Base-by-base conservation (phyloP, 2,113 vertebrate species). In the Lycocorax pyrrhopterus region DNA sequence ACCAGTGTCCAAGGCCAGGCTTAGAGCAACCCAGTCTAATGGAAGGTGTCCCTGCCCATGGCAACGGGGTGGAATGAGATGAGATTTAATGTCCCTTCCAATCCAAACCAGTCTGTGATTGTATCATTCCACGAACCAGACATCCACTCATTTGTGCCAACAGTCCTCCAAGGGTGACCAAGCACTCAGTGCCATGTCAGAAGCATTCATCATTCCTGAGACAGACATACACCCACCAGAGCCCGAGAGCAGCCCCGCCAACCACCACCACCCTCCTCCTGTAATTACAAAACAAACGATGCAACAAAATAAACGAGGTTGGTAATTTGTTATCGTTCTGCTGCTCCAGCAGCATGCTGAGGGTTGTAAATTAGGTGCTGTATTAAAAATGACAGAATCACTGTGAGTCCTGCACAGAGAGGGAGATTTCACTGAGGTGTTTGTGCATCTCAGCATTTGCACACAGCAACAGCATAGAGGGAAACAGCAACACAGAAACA, bases 341-440 rank as follows among this genome's bases (percentile, higher is more conserved):
- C 89, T 86, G 90, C 84, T 92, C 58, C 27, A 0, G 74, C 76
- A 96, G 47, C 46, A 55, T 32, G 75, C 37, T 51, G 73, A 66
- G 49, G 93, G 83, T 79, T 95, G 93, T 81, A 82, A 95, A 86
- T 51, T 78, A 78, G 71, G 77, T 26, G 35, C 19, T 83, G 35
- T 22, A 92, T 93, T 91, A 93, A 94, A 96, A 94, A 95, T 92
- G 88, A 86, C 69, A 75, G 87, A 88, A 85, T 69, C 79, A 39
- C 59, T 60, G 26, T n/a, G 56, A 39, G 73, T 66, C 74, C 67
- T 90, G 90, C 93, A 46, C 33, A 30, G 64, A 74, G 33, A 85
- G 17, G 56, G 12, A 14, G 79, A 58, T 84, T 88, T 88, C 58
- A 88, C 32, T 14, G 39, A 81, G n/a, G 35, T 37, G 26, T 37